These are phyloP conservation scores for Ochotona princeps DNA, from an alignment of 2,113 vertebrate genomes.

Conservation along the genomic window DNA sequence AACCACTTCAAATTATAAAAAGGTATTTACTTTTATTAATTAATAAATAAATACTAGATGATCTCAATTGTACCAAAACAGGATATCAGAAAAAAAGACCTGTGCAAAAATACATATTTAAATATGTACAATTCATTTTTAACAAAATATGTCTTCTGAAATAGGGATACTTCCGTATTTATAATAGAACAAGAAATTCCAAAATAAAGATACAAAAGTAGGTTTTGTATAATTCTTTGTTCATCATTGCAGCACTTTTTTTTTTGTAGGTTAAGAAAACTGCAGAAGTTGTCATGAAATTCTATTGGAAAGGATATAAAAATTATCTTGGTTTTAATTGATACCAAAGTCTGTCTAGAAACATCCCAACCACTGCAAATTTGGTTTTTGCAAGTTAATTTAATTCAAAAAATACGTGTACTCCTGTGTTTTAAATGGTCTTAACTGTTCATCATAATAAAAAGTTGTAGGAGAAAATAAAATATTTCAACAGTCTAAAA, in stretches of 20 bases:
- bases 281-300: slow-evolving; percentile 89
- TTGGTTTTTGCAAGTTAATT: slow-evolving; percentile 87
- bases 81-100: slow-evolving; percentile 96
- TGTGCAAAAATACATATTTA: slow-evolving; percentile 99
- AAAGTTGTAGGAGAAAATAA: slow-evolving; percentile 86
- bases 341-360: slow-evolving; percentile 91
- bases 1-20: slow-evolving; percentile 98
- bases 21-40: slow-evolving; percentile 92
- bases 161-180: slow-evolving; percentile 97
- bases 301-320: slow-evolving; percentile 89
- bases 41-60: slow-evolving; percentile 99
- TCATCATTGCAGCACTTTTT: slow-evolving; percentile 90
- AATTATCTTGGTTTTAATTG: slow-evolving; percentile 89
- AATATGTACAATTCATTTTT: slow-evolving; percentile 99
- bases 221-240: slow-evolving; percentile 90
- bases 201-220: slow-evolving; percentile 92
- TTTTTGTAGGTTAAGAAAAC: slow-evolving; percentile 90
- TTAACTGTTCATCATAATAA: slow-evolving; percentile 85
- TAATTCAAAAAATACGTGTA: slow-evolving; percentile 85
- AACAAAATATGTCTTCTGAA: slow-evolving; percentile 99
- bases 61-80: slow-evolving; percentile 98
- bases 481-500: slow-evolving; percentile 84
- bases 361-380: slow-evolving; percentile 89
- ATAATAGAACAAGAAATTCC: slow-evolving; percentile 93
- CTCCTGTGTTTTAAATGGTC: slow-evolving; percentile 78